Evolutionary conservation across 2,888 invertebrate genomes (phyloP).

Genomic region (Frankliniella intonsa): DNA sequence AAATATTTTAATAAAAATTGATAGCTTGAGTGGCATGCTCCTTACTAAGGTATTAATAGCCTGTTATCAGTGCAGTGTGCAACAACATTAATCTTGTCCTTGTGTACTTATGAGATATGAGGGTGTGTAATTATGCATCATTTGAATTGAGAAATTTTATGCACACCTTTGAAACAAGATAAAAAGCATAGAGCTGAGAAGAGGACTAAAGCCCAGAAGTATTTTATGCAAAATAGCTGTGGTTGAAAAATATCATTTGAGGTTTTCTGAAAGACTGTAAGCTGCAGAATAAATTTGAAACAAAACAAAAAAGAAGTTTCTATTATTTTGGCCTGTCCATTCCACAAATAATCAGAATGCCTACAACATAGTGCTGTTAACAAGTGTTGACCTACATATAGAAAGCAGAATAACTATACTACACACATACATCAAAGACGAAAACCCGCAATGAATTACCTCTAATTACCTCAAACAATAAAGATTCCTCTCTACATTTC

Average conservation of each 20-base stretch:
- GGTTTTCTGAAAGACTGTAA: conserved; percentile 5
- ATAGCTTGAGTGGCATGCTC: conserved; percentile 15
- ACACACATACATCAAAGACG: no score
- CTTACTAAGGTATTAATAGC: background rate
- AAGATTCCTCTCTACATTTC: no score
- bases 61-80: background rate
- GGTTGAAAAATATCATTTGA: conserved; percentile 14
- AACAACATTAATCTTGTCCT: background rate
- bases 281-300: background rate
- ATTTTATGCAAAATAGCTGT: background rate
- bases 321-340: no score
- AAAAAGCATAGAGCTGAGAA: background rate
- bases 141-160: background rate
- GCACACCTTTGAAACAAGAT: background rate
- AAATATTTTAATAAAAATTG: conserved; percentile 20
- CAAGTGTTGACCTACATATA: background rate
- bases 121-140: background rate
- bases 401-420: no score
- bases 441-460: no score
- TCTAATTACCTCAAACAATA: no score
- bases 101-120: background rate
- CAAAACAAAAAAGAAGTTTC: background rate
- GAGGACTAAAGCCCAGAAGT: background rate
- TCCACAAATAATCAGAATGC: no score
- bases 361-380: no score